A percentile compares a stretch with the other conserved stretches of the same genome.
Evolutionary conservation across 2,797 vertebrate genomes (phyloP).

Genomic region (Notolepis coatsorum): DNA sequence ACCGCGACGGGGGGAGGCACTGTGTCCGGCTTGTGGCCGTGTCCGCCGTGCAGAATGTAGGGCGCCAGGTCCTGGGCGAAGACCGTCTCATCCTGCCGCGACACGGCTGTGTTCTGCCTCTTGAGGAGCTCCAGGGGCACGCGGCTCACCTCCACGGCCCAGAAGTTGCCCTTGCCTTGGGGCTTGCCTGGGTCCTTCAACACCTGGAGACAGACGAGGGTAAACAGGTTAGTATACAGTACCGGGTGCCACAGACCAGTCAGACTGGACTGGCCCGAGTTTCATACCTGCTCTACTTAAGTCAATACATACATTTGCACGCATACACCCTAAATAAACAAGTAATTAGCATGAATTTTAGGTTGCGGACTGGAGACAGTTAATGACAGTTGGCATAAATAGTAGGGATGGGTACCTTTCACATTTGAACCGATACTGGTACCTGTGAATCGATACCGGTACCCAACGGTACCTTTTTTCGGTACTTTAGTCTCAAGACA

Average conservation of each 20-base stretch:
- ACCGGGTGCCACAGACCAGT: slow-evolving; percentile 15
- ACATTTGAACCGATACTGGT: too few relatives aligned
- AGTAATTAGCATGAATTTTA: not conserved
- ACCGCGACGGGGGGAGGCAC: slow-evolving; percentile 19
- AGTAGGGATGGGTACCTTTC: too few relatives aligned
- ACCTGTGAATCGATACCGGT: too few relatives aligned
- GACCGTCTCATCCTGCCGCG: slow-evolving; percentile 84
- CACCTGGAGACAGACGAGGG: slow-evolving; percentile 77
- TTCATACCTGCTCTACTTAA: slow-evolving; percentile 8
- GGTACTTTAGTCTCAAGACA: too few relatives aligned
- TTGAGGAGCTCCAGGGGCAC: slow-evolving; percentile 89
- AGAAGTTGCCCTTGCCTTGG: slow-evolving; percentile 93
- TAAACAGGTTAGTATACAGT: slow-evolving; percentile 13
- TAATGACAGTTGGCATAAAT: too few relatives aligned
- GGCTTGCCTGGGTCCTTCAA: slow-evolving; percentile 89
- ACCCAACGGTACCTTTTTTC: too few relatives aligned
- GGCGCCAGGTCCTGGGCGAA: slow-evolving; percentile 89
- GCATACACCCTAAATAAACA: not conserved
- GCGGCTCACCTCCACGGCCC: slow-evolving; percentile 87
- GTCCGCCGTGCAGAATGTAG: slow-evolving; percentile 85
- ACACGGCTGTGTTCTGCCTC: slow-evolving; percentile 89
- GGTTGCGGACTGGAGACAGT: too few relatives aligned
- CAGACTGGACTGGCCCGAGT: slow-evolving; percentile 15
- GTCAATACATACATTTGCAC: not conserved
- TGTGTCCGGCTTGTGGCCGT: slow-evolving; percentile 43